Evolutionary conservation across 2,888 invertebrate species (phyloP), one percentile per base, ranked within the genome.

Genomic region (Prosopocoilus inquinatus): DNA sequence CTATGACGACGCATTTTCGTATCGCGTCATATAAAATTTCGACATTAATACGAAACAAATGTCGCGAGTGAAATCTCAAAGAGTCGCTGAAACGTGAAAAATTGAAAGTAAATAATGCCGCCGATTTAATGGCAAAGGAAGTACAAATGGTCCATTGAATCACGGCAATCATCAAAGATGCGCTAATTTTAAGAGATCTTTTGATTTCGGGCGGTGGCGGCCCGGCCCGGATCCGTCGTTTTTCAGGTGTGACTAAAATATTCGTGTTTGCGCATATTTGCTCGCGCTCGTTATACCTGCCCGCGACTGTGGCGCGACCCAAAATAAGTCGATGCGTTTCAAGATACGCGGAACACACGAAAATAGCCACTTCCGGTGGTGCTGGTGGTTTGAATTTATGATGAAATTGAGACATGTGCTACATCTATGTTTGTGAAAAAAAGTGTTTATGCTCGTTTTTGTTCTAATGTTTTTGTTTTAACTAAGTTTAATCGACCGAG

Each of bases 101-200:
- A 28, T 28, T 3, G 20, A 28, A 28, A 28, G 41, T 41, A 41
- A 41, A 41, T 41, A 41, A 41, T 41, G 9, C 9, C 41, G 41
- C 12, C 41, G 12, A 28, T 28, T 28, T 28, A 28, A 28, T 28
- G 20, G 20, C 20, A 50, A 47, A 53, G 53, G 53, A 53, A 53
- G 53, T 47, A 47, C 32, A 53, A 53, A 53, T 53, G 53, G 47
- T 34, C 47, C 53, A 53, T 53, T 16, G 46, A 20, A 53, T 53
- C 43, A 47, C 47, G 41, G 47, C 28, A 36, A 49, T 53, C 53
- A 53, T 51, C 51, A 53, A 53, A 53, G 53, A 32, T 41, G 16
- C 41, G 53, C 53, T 47, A 53, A 47, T 41, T 53, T 53, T 41
- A 53, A 48, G 47, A 35, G 15, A 47, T 43, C 53, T 46, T 47